phyloP scores from a whole-genome alignment of 2,888 invertebrate species.

The Idaea aversata region DNA sequence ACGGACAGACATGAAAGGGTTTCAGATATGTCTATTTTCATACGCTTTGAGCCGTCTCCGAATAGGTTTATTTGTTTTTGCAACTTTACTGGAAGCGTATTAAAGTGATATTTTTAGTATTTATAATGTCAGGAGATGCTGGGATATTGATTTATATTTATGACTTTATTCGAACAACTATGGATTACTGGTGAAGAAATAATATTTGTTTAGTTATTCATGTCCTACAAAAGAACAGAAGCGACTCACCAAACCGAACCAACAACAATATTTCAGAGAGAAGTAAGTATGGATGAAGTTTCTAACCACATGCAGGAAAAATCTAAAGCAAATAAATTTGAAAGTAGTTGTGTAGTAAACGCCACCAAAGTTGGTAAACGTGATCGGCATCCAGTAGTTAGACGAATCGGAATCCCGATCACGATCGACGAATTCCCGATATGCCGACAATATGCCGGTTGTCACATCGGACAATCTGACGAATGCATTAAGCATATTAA shows the following conservation, averaged over 20 bases:
- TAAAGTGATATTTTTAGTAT: constrained; percentile 14
- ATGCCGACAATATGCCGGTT: constrained; percentile 39
- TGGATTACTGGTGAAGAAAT: neutral
- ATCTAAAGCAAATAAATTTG: constrained; percentile 3
- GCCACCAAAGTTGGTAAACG: constrained; percentile 44
- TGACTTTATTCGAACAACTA: neutral
- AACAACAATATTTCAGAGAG: neutral
- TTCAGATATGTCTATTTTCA: constrained; percentile 73
- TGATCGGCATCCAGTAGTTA: constrained; percentile 38
- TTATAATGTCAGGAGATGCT: neutral
- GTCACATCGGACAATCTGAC: constrained; percentile 40
- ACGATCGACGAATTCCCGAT: constrained; percentile 55
- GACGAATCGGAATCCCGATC: constrained; percentile 43
- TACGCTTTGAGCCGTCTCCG: constrained; percentile 63
- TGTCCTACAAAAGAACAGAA: neutral
- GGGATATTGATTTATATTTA: neutral
- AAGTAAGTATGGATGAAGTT: constrained; percentile 8
- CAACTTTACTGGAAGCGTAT: constrained; percentile 50
- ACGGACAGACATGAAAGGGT: constrained; percentile 70
- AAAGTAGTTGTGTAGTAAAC: constrained; percentile 38
- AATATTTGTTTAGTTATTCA: constrained; percentile 21
- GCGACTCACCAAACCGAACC: neutral
- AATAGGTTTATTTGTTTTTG: constrained; percentile 71
- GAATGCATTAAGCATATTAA: constrained; percentile 28
- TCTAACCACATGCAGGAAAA: constrained; percentile 14